Evolutionary conservation across 2,888 invertebrate genomes (phyloP), one percentile per base, ranked within the genome.

Genomic region (Caenorhabditis japonica): DNA sequence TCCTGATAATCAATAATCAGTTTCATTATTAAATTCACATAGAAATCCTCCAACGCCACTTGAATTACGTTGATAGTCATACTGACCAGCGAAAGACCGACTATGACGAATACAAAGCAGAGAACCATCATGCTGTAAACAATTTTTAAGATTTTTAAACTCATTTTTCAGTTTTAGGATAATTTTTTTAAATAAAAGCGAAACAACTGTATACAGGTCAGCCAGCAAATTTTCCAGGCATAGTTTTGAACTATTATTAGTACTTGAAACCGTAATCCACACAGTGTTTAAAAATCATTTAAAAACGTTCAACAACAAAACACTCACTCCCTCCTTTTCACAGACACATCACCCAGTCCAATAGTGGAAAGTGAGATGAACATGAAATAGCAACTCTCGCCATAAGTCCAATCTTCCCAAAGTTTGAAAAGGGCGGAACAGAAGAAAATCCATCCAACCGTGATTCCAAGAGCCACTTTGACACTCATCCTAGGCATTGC

Each of bases 371-470:
- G 41, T 7, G 87, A 86, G 64, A 89, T 88, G 77, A 90, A 89
- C 75, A 90, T 88, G 80, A 90, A 90, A 80, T 90, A 90, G 74
- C 89, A 86, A 5, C 88, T 87, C 51, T 88, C 88, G 13, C 88
- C 81, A 75, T 88, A 89, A 17, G 80, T 85, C 89, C 90, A 90
- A 23, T 92, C 92, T 88, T 97, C 96, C 94, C 95, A 96, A 86
- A 92, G 90, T 2, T 93, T 92, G 89, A 97, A 97, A 52, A 97
- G 91, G 87, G 93, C 90, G 1, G 95, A 95, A 25, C 97, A 97
- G 71, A 94, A 93, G 87, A 94, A 92, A 60, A 94, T 92, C 88
- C 93, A 93, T 87, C 93, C 92, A 80, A 94, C 92, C 91, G 96
- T 94, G 79, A 95, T 93, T 56, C 93, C 91, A 25, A 85, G 55